phyloP scores from a whole-genome alignment of 1,140 invertebrate genomes.

The Anagrus nilaparvatae region DNA sequence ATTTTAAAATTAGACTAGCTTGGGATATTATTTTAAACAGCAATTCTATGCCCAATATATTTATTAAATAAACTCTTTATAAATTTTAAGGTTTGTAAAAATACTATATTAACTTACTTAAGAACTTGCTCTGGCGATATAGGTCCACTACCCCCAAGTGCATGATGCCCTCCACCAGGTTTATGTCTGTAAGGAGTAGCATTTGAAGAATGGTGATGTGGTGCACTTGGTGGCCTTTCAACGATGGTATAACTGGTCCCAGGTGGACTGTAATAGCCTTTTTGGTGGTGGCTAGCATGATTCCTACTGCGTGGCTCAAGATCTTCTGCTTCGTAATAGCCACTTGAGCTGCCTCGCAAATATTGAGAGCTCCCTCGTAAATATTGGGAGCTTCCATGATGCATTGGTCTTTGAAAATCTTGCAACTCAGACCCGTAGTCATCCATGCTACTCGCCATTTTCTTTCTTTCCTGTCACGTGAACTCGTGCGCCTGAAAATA shows the following conservation, averaged over 20 bases:
- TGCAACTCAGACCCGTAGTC: conserved; percentile 46
- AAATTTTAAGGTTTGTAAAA: no score
- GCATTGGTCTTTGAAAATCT: conserved; percentile 48
- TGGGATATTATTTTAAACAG: no score
- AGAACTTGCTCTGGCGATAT: conserved; percentile 72
- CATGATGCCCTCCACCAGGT: conserved; percentile 18
- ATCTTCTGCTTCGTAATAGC: conserved; percentile 43
- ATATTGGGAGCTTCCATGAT: conserved; percentile 28
- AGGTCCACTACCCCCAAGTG: conserved; percentile 46
- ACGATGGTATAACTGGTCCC: conserved; percentile 77
- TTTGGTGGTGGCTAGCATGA: conserved; percentile 23
- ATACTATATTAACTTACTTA: no score
- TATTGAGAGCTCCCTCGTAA: conserved; percentile 30
- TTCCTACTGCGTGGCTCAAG: conserved; percentile 33
- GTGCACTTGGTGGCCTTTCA: conserved; percentile 65
- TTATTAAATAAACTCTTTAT: no score
- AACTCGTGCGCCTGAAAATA: conserved; percentile 6
- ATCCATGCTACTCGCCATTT: conserved; percentile 38
- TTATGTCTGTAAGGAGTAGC: conserved; percentile 50
- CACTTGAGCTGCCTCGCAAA: conserved; percentile 32
- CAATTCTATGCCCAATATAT: no score
- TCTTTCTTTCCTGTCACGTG: conserved; percentile 13
- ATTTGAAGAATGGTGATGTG: conserved; percentile 53
- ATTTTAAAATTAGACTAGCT: no score
- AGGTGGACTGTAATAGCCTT: conserved; percentile 46